Conservation (phyloP, 1,140 invertebrate genomes). For the Euschistus heros region DNA sequence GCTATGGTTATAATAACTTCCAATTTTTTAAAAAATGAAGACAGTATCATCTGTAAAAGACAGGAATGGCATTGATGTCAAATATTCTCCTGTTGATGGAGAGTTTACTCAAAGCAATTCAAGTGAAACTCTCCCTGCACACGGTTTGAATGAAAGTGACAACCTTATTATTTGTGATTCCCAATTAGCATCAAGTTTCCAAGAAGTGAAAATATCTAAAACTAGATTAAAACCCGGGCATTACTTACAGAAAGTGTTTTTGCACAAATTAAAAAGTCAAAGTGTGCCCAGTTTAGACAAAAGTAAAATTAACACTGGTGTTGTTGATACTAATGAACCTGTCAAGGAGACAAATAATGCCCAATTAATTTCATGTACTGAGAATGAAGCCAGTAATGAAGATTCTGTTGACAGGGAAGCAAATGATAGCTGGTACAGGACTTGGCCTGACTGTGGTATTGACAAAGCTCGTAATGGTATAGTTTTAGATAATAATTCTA, state of each 20-base stretch:
- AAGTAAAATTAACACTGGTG: slow-evolving; percentile 21
- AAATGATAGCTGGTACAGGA: slow-evolving; percentile 31
- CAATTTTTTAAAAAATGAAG: background rate
- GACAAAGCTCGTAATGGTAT: slow-evolving; percentile 27
- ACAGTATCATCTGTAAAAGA: slow-evolving; percentile 3
- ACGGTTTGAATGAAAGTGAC: slow-evolving; percentile 18
- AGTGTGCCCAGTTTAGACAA: slow-evolving; percentile 29
- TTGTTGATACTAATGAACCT: background rate
- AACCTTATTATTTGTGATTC: slow-evolving; percentile 29
- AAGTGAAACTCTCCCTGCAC: slow-evolving; percentile 10
- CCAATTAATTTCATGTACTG: background rate
- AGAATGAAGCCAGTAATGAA: slow-evolving; percentile 6
- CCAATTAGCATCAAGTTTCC: slow-evolving; percentile 29
- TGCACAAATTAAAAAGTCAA: slow-evolving; percentile 30
- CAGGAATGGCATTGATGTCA: slow-evolving; percentile 2
- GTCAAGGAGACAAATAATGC: background rate
- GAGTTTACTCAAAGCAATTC: slow-evolving; percentile 1
- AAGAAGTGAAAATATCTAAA: slow-evolving; percentile 22
- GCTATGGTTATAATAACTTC: too few relatives aligned
- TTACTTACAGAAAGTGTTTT: slow-evolving; percentile 30
- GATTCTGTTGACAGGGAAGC: slow-evolving; percentile 6
- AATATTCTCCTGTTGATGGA: slow-evolving; percentile 4
- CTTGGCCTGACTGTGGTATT: slow-evolving; percentile 32
- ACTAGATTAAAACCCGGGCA: slow-evolving; percentile 27
- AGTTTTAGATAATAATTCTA: background rate